Conservation (phyloP, 2,113 vertebrate genomes). For the Falco punctatus region DNA sequence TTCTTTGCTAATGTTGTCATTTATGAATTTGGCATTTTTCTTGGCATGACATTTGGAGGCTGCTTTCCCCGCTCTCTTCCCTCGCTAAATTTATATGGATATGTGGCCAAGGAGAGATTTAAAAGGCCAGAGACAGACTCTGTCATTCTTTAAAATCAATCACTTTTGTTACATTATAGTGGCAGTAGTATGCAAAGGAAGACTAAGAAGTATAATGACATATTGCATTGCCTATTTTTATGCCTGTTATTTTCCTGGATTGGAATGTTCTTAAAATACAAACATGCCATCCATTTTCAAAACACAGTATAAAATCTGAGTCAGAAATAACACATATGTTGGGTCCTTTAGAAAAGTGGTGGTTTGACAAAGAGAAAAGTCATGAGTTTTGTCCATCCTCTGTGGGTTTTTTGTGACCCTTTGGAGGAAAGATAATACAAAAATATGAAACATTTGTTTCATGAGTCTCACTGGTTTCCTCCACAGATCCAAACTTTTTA, state of each 20-base stretch:
- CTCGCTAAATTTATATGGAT: neutral
- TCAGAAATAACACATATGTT: neutral
- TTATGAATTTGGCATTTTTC: neutral
- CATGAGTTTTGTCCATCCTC: neutral
- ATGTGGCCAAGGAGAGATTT: neutral
- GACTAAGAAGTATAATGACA: neutral
- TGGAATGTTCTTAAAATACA: neutral
- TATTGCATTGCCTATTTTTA: neutral
- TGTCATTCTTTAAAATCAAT: neutral
- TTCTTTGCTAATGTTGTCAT: neutral
- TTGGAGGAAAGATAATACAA: neutral
- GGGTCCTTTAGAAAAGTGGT: neutral
- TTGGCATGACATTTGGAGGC: neutral
- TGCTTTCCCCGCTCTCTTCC: neutral
- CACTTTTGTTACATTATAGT: neutral
- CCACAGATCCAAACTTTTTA: neutral
- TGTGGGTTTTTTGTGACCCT: neutral
- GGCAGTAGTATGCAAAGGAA: neutral
- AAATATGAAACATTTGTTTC: neutral
- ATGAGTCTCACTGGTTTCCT: neutral
- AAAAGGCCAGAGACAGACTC: neutral
- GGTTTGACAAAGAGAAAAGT: neutral
- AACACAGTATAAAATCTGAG: neutral
- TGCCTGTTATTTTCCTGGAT: neutral
- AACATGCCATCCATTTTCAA: neutral